A percentile compares a stretch with the other conserved stretches of the same genome.
These are phyloP conservation scores for Peromyscus maniculatus DNA, from an alignment of 2,113 vertebrate genomes.

Conservation along the genomic window DNA sequence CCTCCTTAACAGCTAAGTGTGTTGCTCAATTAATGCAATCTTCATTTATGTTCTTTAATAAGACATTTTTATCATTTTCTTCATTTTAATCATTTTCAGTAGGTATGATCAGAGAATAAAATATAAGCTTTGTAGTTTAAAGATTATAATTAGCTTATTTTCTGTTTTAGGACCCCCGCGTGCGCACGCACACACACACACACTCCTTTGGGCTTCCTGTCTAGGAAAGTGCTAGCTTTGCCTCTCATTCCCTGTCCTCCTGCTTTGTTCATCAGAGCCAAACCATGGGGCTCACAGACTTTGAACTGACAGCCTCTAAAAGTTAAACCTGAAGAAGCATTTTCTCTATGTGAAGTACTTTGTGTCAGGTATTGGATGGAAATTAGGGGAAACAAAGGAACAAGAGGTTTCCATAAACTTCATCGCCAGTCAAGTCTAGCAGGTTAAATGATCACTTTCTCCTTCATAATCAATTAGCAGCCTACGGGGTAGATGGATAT, in stretches of 20 bases:
- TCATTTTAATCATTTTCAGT: not conserved
- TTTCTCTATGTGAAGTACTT: not conserved
- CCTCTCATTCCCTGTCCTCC: accelerated
- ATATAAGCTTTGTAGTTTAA: not conserved
- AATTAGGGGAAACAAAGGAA: not conserved
- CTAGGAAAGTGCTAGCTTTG: too few species aligned
- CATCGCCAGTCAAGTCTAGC: not conserved
- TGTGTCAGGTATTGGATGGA: not conserved
- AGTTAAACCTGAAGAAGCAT: not conserved
- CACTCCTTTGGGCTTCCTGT: too few species aligned
- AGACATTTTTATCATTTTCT: not conserved
- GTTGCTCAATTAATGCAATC: not conserved
- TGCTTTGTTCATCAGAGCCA: not conserved
- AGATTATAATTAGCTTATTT: not conserved
- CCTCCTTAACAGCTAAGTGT: not conserved
- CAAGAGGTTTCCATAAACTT: not conserved
- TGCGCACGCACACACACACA: too few species aligned
- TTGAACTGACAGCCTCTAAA: not conserved
- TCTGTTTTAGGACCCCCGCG: not conserved
- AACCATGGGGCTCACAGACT: not conserved
- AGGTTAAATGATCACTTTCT: not conserved
- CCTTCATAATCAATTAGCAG: not conserved
- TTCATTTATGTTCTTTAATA: not conserved
- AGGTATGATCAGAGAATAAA: not conserved
- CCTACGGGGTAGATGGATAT: not conserved